phyloP scores from a whole-genome alignment of 1,140 invertebrate genomes.

The Yoshiicerus persimilis region DNA sequence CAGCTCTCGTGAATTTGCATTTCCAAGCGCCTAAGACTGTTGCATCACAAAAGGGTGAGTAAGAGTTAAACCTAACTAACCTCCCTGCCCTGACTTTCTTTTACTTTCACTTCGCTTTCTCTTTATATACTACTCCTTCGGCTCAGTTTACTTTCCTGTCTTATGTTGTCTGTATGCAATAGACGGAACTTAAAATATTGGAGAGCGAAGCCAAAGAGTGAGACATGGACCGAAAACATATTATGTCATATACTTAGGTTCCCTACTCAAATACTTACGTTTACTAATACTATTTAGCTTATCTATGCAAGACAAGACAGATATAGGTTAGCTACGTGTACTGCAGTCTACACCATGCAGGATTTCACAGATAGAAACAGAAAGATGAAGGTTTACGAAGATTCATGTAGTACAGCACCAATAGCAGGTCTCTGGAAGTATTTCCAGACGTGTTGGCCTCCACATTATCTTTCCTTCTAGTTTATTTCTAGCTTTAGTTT shows the following conservation, averaged over 20 bases:
- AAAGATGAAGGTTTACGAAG: background rate
- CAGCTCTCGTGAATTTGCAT: slow-evolving; percentile 39
- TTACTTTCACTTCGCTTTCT: background rate
- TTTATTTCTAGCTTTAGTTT: background rate
- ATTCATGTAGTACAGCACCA: background rate
- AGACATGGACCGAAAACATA: background rate
- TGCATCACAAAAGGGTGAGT: slow-evolving; percentile 20
- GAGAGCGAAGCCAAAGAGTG: background rate
- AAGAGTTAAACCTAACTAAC: background rate
- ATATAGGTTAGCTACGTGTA: too few species aligned
- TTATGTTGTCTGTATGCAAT: background rate
- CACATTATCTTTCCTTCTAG: background rate
- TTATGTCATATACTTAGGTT: background rate
- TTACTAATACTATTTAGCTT: background rate
- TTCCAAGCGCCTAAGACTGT: slow-evolving; percentile 24
- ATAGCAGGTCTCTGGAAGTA: background rate
- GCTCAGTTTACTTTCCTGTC: background rate
- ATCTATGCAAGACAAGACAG: too few species aligned
- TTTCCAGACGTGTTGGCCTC: background rate
- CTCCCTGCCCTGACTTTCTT: background rate
- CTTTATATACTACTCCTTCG: background rate
- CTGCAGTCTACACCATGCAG: too few species aligned
- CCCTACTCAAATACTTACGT: background rate
- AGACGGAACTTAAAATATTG: background rate
- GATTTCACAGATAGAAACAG: too few species aligned